Evolutionary conservation across 2,797 vertebrate genomes (phyloP).

Genomic region (Sphenodon punctatus): DNA sequence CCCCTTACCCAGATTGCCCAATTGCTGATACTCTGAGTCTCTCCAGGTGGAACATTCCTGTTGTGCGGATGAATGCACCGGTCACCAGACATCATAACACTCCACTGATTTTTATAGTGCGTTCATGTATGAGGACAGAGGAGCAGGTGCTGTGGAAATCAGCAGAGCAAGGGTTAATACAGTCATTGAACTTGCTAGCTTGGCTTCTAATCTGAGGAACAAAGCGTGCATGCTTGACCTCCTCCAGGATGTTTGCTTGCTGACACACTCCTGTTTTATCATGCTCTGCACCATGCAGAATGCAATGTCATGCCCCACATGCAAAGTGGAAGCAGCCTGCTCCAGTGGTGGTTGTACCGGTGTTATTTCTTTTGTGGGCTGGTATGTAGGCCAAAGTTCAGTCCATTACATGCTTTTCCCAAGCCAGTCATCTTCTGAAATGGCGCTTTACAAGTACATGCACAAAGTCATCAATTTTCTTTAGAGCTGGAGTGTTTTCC

Average conservation of each 20-base stretch:
- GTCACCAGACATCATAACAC: background rate
- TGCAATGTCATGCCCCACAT: slow-evolving; percentile 20
- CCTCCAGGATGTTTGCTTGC: slow-evolving; percentile 29
- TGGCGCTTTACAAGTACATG: slow-evolving; percentile 34
- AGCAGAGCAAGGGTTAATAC: slow-evolving; percentile 21
- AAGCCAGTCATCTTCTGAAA: slow-evolving; percentile 44
- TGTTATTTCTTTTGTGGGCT: slow-evolving; percentile 33
- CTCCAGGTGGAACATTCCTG: background rate
- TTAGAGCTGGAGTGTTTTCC: slow-evolving; percentile 4
- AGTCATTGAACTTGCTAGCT: background rate
- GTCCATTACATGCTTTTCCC: background rate
- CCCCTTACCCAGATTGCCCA: background rate
- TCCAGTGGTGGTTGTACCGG: background rate
- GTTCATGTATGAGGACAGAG: background rate
- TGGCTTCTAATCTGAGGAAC: background rate
- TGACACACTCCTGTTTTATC: background rate
- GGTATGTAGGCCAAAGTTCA: slow-evolving; percentile 39
- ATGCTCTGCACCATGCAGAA: slow-evolving; percentile 35
- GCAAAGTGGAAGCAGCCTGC: background rate
- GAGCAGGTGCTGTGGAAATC: background rate
- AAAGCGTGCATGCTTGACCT: slow-evolving; percentile 3
- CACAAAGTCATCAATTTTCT: slow-evolving; percentile 55
- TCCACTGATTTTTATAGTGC: background rate
- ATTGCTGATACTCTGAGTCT: background rate
- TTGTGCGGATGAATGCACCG: background rate